Evolutionary conservation across 2,888 invertebrate genomes (phyloP).

Genomic region (Ditylenchus weischeri): DNA sequence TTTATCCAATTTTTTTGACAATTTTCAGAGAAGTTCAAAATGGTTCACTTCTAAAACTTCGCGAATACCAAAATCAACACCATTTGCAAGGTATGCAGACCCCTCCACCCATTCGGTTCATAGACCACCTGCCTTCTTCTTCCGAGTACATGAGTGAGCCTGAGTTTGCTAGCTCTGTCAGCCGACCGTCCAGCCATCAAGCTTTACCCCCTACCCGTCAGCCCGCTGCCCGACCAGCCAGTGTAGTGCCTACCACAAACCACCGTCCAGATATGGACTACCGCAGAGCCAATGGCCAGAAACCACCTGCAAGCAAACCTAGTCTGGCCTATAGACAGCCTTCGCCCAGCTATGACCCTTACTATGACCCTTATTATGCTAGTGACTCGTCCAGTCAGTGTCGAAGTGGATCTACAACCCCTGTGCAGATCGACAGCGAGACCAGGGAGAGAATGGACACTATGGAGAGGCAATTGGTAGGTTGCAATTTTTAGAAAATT

Average conservation of each 20-base stretch:
- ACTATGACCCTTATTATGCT: conserved; percentile 45
- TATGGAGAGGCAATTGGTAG: conserved; percentile 54
- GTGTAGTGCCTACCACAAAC: conserved; percentile 33
- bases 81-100: conserved; percentile 27
- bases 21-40: conserved; percentile 50
- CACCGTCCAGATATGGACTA: conserved; percentile 16
- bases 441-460: conserved; percentile 25
- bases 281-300: background rate
- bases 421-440: conserved; percentile 13
- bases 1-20: background rate
- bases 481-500: background rate
- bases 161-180: conserved; percentile 31
- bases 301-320: conserved; percentile 6
- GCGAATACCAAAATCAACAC: conserved; percentile 45
- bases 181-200: too few species aligned
- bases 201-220: too few species aligned
- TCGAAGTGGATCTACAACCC: conserved; percentile 16
- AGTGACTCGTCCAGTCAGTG: conserved; percentile 22
- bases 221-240: conserved; percentile 26
- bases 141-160: conserved; percentile 52
- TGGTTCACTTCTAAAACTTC: conserved; percentile 47
- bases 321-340: conserved; percentile 1
- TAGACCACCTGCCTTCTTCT: conserved; percentile 26
- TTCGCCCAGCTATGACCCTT: conserved; percentile 23
- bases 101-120: conserved; percentile 42